Evolutionary conservation across 2,888 invertebrate species (phyloP), one percentile per base, ranked within the genome.

Genomic region (Eristalis arbustorum): DNA sequence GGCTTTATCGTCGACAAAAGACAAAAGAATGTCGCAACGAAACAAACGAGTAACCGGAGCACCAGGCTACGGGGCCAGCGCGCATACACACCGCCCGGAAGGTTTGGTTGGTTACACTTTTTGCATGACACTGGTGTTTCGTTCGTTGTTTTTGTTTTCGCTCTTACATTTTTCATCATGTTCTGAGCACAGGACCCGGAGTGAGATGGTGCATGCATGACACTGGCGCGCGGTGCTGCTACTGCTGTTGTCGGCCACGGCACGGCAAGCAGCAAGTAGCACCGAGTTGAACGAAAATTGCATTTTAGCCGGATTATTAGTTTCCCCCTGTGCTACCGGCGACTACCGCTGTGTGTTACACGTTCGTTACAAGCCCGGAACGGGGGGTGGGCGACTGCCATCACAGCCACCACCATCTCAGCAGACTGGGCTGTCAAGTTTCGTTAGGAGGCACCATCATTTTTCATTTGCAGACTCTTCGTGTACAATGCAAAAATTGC

Each of bases 11-110:
- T 67, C 77, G 64, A 49, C 49, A 5, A 49, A 18, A 85, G 71
- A 85, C 85, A 85, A 85, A 85, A 85, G 82, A 82, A 85, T 85
- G 76, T 85, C 77, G 77, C 74, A 85, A 85, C 75, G 63, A n/a
- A n/a, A 75, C 73, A 28, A 34, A 72, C 25, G 31, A 40, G 59
- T 66, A 82, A 71, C 69, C 57, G 62, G 59, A 69, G 74, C 74
- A 79, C n/a, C 63, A 31, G 56, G 76, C 76, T 18, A 71, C 62
- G 34, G 22, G 49, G 62, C 68, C 23, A 79, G 23, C 59, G 18
- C 49, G 18, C 49, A 49, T 49, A 18, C 49, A 1, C 31, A 1
- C 31, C 4, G 31, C 6, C 1, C 1, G 8, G 1, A 1, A 10
- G 49, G 6, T 18, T 18, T 18, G 5, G 13, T 18, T 49, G 49